A percentile compares a stretch with the other conserved stretches of the same genome.
These are phyloP conservation scores for Trachelipus rathkii DNA, from an alignment of 1,140 invertebrate genomes.

Conservation along the genomic window DNA sequence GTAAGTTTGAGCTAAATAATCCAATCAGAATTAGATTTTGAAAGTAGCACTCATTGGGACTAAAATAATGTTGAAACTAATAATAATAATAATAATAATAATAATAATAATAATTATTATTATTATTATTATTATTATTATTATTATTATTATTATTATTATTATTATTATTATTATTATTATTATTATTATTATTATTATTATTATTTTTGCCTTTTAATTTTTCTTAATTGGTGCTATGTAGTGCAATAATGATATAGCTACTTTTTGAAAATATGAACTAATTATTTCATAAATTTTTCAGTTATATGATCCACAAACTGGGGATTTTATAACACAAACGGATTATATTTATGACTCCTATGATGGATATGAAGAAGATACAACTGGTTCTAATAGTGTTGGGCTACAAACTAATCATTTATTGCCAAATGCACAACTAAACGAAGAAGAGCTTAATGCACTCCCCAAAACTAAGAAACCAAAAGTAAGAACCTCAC, in stretches of 20 bases:
- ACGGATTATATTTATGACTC: constrained; percentile 44
- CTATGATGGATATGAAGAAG: constrained; percentile 42
- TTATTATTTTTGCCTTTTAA: too few species aligned
- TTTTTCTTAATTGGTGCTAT: too few species aligned
- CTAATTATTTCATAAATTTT: background rate
- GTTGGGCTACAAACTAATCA: background rate
- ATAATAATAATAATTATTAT: background rate
- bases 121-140: too few species aligned
- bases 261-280: too few species aligned
- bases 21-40: too few species aligned
- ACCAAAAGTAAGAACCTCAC: constrained; percentile 31
- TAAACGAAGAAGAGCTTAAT: constrained; percentile 26
- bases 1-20: too few species aligned
- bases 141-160: constrained; percentile 17
- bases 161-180: too few species aligned
- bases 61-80: too few species aligned
- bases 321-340: constrained; percentile 42
- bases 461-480: constrained; percentile 43
- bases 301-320: constrained; percentile 47
- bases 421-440: background rate
- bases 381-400: constrained; percentile 31
- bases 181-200: too few species aligned
- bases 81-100: background rate
- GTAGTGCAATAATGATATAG: too few species aligned
- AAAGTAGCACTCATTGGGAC: too few species aligned